phyloP scores from a whole-genome alignment of 2,113 vertebrate species.

The Felis catus region F.catus_Fca126_mat1.0 CM031415.1:154025501-154026000 shows the following conservation, averaged over 20 bases:
- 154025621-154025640: not conserved
- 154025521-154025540: not conserved
- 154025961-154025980: too few species aligned
- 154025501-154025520: not conserved
- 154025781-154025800: not conserved
- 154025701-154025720: not conserved
- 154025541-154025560: not conserved
- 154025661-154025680: not conserved
- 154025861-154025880: not conserved
- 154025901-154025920: not conserved
- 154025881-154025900: not conserved
- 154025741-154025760: not conserved
- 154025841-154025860: not conserved
- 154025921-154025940: not conserved
- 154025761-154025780: not conserved
- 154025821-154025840: not conserved
- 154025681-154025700: not conserved
- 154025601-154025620: not conserved
- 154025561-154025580: not conserved
- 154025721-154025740: not conserved
- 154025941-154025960: not conserved
- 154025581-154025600: not conserved
- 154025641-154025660: not conserved
- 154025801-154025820: not conserved
- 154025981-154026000: not conserved